phyloP scores from a whole-genome alignment of 1,140 invertebrate species.

The Drosophila mojavensis region DNA sequence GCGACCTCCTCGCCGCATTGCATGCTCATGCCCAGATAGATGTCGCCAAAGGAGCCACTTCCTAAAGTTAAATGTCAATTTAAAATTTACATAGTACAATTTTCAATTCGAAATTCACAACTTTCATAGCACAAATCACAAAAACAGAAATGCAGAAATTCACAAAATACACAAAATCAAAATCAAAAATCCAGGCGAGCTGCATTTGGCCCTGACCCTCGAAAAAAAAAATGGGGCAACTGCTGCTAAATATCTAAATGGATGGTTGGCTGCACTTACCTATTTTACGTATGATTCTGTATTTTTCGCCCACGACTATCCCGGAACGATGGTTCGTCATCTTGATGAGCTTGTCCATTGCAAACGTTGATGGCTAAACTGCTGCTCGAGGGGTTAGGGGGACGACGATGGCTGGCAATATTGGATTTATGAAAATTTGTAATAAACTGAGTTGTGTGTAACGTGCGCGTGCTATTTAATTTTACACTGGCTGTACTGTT shows the following conservation, averaged over 20 bases:
- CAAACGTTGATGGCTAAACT: not conserved
- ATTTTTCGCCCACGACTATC: conserved; percentile 32
- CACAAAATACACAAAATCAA: no score
- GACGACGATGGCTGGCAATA: not conserved
- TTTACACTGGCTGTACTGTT: conserved; percentile 6
- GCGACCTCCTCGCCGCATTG: conserved; percentile 99
- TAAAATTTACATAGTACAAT: not conserved
- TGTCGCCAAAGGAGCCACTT: conserved; percentile 99
- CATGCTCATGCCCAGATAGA: conserved; percentile 98
- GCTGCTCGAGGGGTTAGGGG: conserved; percentile 1
- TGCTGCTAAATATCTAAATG: not conserved
- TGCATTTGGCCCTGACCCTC: conserved; percentile 71
- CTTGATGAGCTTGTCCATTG: conserved; percentile 40
- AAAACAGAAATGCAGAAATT: not conserved
- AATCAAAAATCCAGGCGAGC: not conserved
- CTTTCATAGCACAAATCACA: not conserved
- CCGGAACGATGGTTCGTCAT: conserved; percentile 39
- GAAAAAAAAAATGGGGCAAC: not conserved
- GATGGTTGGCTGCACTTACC: conserved; percentile 18
- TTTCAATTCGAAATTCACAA: no score
- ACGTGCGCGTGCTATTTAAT: conserved; percentile 13
- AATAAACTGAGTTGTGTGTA: conserved; percentile 14
- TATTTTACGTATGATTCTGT: conserved; percentile 35
- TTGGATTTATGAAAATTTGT: conserved; percentile 1
- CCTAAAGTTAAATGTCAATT: conserved; percentile 40